Conservation (phyloP, 2,888 invertebrate genomes). For the Oconnorella tubifera region DNA sequence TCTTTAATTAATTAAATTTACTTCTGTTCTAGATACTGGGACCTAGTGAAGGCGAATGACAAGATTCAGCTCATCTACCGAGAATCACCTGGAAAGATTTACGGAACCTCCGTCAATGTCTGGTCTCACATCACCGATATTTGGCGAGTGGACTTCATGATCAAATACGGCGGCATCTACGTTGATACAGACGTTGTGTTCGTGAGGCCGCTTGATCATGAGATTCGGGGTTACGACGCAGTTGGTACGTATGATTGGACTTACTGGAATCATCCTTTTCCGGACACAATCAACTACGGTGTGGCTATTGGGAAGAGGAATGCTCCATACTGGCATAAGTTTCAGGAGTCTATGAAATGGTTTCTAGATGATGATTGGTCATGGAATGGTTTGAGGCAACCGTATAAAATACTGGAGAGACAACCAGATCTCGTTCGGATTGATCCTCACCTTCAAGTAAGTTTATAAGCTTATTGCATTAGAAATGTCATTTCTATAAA, state of each 20-base stretch:
- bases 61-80: constrained; percentile 34
- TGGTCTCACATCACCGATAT: constrained; percentile 49
- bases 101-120: constrained; percentile 41
- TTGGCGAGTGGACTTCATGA: constrained; percentile 48
- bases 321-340: constrained; percentile 36
- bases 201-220: constrained; percentile 36
- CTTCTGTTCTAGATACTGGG: constrained; percentile 37
- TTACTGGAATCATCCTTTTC: constrained; percentile 41
- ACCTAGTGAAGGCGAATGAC: constrained; percentile 39
- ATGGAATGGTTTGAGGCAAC: constrained; percentile 39
- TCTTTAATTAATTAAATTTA: no score
- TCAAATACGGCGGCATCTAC: constrained; percentile 52
- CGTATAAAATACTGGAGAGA: constrained; percentile 43
- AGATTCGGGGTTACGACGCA: constrained; percentile 42
- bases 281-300: constrained; percentile 40
- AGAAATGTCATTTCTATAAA: no score
- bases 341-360: constrained; percentile 40
- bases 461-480: no score
- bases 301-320: constrained; percentile 45
- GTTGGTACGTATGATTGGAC: constrained; percentile 48
- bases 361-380: constrained; percentile 38
- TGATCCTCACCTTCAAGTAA: constrained; percentile 43
- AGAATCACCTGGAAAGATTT: constrained; percentile 30
- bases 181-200: constrained; percentile 51
- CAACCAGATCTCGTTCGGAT: constrained; percentile 45